A percentile compares a stretch with the other conserved stretches of the same genome.
phyloP scores from a whole-genome alignment of 2,888 invertebrate species.

The Melinopterus prodromus region DNA sequence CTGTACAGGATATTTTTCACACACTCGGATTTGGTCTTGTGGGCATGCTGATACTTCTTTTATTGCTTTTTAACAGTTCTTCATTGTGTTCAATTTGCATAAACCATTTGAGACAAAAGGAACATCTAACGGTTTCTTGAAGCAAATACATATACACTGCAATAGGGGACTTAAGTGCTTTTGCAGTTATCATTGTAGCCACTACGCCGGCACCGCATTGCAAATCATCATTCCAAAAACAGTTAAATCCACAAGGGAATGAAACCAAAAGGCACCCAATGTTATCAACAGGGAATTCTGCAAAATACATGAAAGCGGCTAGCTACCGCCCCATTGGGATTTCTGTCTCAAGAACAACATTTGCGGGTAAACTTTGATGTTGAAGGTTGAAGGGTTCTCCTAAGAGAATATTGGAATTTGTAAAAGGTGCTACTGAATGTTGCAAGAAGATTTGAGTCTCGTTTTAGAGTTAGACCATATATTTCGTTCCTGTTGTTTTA shows the following conservation, averaged over 20 bases:
- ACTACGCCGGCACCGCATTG: neutral
- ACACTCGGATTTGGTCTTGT: no score
- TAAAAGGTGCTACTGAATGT: neutral
- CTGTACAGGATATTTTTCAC: no score
- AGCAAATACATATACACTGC: neutral
- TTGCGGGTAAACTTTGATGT: neutral
- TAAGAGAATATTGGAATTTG: neutral
- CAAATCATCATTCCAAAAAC: slow-evolving; percentile 4
- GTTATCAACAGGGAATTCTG: neutral
- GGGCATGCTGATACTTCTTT: neutral
- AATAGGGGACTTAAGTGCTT: neutral
- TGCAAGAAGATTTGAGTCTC: neutral
- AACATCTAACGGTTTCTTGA: neutral
- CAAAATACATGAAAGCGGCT: neutral
- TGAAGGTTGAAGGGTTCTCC: neutral
- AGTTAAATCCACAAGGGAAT: neutral
- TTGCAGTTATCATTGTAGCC: neutral
- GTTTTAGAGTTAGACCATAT: no score
- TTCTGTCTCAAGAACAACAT: neutral
- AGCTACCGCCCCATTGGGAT: neutral
- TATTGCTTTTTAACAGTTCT: neutral
- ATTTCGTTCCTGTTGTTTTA: no score
- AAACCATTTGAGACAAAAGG: neutral
- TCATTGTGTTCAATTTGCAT: neutral
- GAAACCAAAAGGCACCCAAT: neutral